Conservation (phyloP, 2,888 invertebrate genomes). For the Cephus pygmeus region DNA sequence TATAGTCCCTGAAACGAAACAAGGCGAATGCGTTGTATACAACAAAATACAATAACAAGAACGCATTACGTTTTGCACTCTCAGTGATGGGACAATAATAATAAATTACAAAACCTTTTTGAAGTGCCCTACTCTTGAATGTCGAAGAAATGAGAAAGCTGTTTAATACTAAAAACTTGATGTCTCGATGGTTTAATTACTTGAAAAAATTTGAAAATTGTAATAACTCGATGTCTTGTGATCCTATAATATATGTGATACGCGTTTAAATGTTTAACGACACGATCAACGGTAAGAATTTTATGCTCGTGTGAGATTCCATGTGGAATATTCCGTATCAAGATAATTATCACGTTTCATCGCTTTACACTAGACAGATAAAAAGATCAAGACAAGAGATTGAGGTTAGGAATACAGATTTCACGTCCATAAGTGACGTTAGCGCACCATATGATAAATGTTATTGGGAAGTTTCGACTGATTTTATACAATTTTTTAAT, state of each 20-base stretch:
- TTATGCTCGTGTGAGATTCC: constrained; percentile 15
- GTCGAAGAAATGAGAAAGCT: constrained; percentile 45
- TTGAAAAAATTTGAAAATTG: constrained; percentile 41
- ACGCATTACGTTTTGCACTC: background rate
- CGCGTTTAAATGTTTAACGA: constrained; percentile 39
- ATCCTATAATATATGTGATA: constrained; percentile 61
- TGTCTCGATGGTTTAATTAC: constrained; percentile 49
- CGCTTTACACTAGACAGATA: too few species aligned
- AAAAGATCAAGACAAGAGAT: background rate
- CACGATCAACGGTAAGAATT: background rate
- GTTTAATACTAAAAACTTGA: constrained; percentile 42
- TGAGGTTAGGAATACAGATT: background rate
- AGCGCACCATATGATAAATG: too few species aligned
- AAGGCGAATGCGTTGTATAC: background rate
- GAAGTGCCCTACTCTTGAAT: constrained; percentile 61
- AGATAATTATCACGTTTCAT: background rate
- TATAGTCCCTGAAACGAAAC: background rate
- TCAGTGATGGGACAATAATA: background rate
- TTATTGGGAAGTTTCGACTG: background rate
- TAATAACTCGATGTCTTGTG: constrained; percentile 55
- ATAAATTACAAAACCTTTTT: constrained; percentile 40
- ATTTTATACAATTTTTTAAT: background rate
- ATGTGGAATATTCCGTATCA: background rate
- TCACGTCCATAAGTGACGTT: background rate
- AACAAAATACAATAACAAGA: background rate